Percentiles rank a stretch among this genome's conserved stretches.
Evolutionary conservation across 2,113 vertebrate genomes (phyloP).

Genomic region (Coracopsis vasa): DNA sequence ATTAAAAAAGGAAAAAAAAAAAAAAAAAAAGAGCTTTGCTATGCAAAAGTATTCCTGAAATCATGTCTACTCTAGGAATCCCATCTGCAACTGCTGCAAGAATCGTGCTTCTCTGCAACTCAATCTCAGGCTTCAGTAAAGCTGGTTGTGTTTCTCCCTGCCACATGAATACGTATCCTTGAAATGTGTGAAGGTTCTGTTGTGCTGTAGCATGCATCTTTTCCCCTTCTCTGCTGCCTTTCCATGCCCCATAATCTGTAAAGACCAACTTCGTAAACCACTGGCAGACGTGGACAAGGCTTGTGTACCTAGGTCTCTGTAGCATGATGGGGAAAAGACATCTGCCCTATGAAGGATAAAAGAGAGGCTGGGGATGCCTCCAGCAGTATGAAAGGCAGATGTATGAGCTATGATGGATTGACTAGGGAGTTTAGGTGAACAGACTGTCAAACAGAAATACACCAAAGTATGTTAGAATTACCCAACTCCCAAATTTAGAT

Average conservation of each 20-base stretch:
- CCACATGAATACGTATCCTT: neutral
- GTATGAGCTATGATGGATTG: neutral
- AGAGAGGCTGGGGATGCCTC: neutral
- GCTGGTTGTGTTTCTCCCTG: neutral
- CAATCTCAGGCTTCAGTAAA: neutral
- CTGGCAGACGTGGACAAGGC: neutral
- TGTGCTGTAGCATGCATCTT: neutral
- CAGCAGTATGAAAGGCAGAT: neutral
- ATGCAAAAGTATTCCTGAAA: neutral
- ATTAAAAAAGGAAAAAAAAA: neutral
- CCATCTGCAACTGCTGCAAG: neutral
- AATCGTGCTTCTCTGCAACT: neutral
- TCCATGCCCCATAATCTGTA: neutral
- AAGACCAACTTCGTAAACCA: neutral
- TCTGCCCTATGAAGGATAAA: neutral
- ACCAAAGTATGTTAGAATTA: neutral
- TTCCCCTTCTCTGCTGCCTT: neutral
- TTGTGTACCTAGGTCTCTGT: neutral
- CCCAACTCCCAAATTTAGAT: neutral
- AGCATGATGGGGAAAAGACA: neutral
- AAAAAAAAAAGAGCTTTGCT: neutral
- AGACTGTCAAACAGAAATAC: neutral
- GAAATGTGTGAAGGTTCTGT: neutral
- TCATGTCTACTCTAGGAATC: neutral
- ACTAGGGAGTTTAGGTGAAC: neutral